Conservation (phyloP, 2,888 invertebrate genomes). For the Lobophora halterata region DNA sequence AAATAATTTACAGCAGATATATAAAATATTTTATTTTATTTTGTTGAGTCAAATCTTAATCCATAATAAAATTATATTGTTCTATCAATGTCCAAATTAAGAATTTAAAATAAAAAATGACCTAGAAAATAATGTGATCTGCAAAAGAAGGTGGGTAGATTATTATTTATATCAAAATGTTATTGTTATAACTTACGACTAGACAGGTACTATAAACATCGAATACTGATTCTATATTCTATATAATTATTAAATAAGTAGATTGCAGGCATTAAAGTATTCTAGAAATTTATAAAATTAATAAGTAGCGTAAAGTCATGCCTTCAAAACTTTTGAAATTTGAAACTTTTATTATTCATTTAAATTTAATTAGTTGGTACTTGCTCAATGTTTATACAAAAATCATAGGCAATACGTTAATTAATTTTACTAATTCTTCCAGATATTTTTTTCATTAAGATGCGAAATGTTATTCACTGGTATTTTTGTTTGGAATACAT, state of each 20-base stretch:
- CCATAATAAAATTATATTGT: too few species aligned
- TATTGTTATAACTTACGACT: constrained; percentile 64
- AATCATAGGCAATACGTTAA: too few species aligned
- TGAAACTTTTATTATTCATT: not conserved
- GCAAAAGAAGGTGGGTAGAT: constrained; percentile 50
- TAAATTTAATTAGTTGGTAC: too few species aligned
- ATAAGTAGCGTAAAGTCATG: constrained; percentile 37
- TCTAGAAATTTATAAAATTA: constrained; percentile 29
- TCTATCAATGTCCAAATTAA: too few species aligned
- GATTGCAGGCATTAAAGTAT: constrained; percentile 23
- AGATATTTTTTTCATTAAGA: too few species aligned
- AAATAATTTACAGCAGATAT: constrained; percentile 25
- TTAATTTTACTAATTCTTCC: too few species aligned
- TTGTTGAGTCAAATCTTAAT: too few species aligned
- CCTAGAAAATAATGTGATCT: constrained; percentile 19
- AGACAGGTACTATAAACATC: constrained; percentile 76
- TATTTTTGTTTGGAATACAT: too few species aligned
- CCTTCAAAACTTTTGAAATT: constrained; percentile 1
- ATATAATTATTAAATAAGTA: constrained; percentile 31
- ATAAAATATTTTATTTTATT: too few species aligned
- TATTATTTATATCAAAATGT: constrained; percentile 43
- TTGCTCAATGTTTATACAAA: too few species aligned
- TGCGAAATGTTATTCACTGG: too few species aligned
- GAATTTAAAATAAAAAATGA: too few species aligned
- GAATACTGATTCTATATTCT: constrained; percentile 67